Conservation (phyloP, 2,888 invertebrate genomes). For the Latrodectus elegans region DNA sequence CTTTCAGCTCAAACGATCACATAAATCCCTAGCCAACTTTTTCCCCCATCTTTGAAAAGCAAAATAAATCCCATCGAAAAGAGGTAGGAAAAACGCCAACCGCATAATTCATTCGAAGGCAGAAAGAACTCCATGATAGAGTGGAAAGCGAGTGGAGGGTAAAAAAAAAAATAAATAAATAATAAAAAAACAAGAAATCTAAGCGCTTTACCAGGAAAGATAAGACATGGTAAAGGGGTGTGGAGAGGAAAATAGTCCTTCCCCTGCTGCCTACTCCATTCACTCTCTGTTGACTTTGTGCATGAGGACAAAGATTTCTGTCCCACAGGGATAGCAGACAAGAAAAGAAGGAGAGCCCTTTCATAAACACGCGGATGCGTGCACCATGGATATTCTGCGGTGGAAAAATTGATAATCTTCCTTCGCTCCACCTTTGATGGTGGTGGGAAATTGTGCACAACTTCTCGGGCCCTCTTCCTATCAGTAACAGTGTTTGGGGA, state of each 20-base stretch:
- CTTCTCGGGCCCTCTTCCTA: neutral
- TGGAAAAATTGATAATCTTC: constrained; percentile 13
- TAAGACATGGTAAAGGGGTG: constrained; percentile 6
- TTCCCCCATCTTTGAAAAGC: neutral
- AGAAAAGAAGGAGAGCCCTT: constrained; percentile 13
- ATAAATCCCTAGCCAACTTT: neutral
- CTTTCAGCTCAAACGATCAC: neutral
- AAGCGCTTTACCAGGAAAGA: neutral
- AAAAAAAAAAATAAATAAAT: constrained; percentile 2
- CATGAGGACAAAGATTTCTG: constrained; percentile 3
- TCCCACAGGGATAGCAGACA: neutral
- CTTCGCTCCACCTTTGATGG: constrained; percentile 4
- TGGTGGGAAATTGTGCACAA: neutral
- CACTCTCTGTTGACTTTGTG: neutral
- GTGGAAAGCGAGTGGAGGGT: neutral
- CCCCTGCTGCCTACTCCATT: neutral
- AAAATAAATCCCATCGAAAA: neutral
- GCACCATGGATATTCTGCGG: neutral
- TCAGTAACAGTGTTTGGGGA: neutral
- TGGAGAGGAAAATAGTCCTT: neutral
- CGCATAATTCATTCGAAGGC: constrained; percentile 44
- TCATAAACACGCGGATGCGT: constrained; percentile 19
- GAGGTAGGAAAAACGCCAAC: neutral
- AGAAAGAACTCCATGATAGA: constrained; percentile 25
- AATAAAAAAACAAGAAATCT: neutral